Evolutionary conservation across 30 jellyfish, hydroid and myxozoan genomes (phyloP), one percentile per base, ranked within the genome.

Genomic region (Hydractinia symbiolongicarpus): DNA sequence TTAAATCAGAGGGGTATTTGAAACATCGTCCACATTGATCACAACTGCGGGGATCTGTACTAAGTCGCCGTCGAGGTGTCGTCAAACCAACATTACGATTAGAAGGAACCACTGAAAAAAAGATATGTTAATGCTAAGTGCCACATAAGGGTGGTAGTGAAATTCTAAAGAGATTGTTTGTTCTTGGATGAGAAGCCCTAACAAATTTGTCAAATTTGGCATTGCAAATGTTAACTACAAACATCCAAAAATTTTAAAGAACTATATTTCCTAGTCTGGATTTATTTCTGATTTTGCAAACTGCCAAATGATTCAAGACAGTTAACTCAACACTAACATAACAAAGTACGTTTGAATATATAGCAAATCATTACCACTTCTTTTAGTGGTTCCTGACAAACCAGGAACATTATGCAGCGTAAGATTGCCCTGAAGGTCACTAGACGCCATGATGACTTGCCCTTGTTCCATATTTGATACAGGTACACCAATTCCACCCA

Each of bases 1-100:
- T 93, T 66, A 93, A 75, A 86, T 93, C 99, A 5, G 99, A 93
- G 4, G 99, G 99, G 73, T 93, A 93, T 54, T 93, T 93, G 76
- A 93, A 93, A 10, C 93, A 70, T 54, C 99, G 81, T 14, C 99
- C 97, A 55, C 99, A 93, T 67, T 85, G 94, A 14, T 83, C 95
- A 77, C 99, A 93, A 49, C 96, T 88, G 54, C 99, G 86, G 1
- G 99, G 99, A 55, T 92, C 96, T 40, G 86, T 84, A 76, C 96
- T 92, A 51, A 92, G 76, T 61, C 97, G 60, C 54, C 97, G 76
- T 11, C 96, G 94, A 40, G 97, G 96, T 20, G 95, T 78, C 20
- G 89, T 13, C 14, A 55, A 44, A 49, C 54, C 82, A 13, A 61
- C 96, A 51, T 64, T 44, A 6, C 74, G 74, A 64, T 64, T 64